These are phyloP conservation scores for Ctenopoma kingsleyae DNA, from an alignment of 2,797 vertebrate genomes.

Conservation along the genomic window DNA sequence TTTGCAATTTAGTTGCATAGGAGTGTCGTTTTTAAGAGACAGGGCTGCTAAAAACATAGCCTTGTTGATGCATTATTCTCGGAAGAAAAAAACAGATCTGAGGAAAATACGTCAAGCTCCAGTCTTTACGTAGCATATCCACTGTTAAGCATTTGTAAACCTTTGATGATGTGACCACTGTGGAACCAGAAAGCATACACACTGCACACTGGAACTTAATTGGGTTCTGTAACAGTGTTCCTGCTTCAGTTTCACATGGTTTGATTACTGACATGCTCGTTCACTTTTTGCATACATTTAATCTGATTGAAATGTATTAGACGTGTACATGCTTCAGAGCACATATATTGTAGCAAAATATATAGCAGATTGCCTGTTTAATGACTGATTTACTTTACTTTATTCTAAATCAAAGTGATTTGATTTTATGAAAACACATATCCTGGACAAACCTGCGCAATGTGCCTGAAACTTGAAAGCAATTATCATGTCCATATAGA, in stretches of 20 bases:
- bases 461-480: background rate
- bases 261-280: constrained; percentile 14
- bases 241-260: constrained; percentile 12
- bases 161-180: background rate
- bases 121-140: background rate
- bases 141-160: background rate
- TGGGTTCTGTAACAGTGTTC: background rate
- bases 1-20: background rate
- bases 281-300: constrained; percentile 11
- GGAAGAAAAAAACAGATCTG: background rate
- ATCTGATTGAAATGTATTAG: constrained; percentile 26
- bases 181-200: background rate
- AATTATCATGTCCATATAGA: constrained; percentile 22
- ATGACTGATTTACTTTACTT: constrained; percentile 25
- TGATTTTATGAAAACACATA: constrained; percentile 28
- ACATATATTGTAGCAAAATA: background rate
- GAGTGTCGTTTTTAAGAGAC: background rate
- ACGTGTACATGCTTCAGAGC: background rate
- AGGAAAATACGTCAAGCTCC: background rate
- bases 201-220: background rate
- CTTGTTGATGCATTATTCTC: background rate
- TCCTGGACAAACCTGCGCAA: background rate
- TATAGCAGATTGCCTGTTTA: constrained; percentile 1
- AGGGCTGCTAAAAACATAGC: too few relatives aligned
- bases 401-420: constrained; percentile 26